Conservation (phyloP, 2,888 invertebrate species). For the Drosophila merina region DNA sequence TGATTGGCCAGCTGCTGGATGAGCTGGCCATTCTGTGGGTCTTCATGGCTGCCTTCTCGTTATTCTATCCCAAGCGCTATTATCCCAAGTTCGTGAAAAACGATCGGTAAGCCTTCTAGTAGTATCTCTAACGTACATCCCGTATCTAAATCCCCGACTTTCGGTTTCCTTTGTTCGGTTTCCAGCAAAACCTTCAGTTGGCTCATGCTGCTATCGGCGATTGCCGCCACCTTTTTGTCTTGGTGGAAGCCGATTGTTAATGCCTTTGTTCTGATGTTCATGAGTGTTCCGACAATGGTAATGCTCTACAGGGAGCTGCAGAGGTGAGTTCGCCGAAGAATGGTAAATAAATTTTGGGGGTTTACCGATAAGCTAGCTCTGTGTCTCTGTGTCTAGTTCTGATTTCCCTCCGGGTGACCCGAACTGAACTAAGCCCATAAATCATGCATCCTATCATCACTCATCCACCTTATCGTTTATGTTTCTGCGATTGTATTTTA, state of each 20-base stretch:
- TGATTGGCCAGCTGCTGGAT: constrained; percentile 92
- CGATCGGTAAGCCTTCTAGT: constrained; percentile 85
- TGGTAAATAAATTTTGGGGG: background rate
- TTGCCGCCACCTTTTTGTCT: constrained; percentile 88
- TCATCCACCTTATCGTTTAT: constrained; percentile 35
- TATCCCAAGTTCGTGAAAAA: constrained; percentile 88
- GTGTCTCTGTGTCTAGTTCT: background rate
- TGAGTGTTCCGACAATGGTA: constrained; percentile 88
- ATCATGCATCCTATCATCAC: constrained; percentile 37
- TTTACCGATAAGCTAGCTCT: constrained; percentile 17
- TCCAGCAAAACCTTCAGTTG: constrained; percentile 87
- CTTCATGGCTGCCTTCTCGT: constrained; percentile 90
- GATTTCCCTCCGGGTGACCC: constrained; percentile 25
- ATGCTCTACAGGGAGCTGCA: constrained; percentile 88
- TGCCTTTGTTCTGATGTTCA: constrained; percentile 91
- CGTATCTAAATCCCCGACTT: constrained; percentile 15
- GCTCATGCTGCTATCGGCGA: constrained; percentile 86
- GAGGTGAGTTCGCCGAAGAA: constrained; percentile 85
- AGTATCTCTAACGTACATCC: background rate
- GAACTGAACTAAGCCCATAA: constrained; percentile 11
- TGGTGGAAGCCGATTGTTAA: constrained; percentile 92
- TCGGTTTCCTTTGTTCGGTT: constrained; percentile 15
- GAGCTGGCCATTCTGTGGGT: constrained; percentile 93
- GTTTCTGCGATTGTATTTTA: constrained; percentile 15
- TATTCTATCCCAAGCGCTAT: constrained; percentile 89